Evolutionary conservation across 2,888 invertebrate species (phyloP), one percentile per base, ranked within the genome.

Genomic region (Beris chalybata): DNA sequence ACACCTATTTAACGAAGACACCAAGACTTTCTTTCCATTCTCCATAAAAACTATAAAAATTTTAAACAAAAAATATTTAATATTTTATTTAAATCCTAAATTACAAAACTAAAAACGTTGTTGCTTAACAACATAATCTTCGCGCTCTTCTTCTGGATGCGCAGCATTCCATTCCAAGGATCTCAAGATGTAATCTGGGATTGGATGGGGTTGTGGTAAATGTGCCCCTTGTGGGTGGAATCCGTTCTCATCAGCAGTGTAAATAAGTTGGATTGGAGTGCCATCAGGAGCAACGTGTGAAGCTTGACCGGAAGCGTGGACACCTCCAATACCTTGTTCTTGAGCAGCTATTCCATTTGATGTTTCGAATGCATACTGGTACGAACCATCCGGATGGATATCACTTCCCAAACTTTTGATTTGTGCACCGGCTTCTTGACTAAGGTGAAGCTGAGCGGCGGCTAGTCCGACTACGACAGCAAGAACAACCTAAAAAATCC

Each of bases 171-270:
- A 61, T 44, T 59, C 47, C 13, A 66, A 29, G 6, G 61, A 47
- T n/a, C 63, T 44, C 29, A 61, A 45, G 48, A 66, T 54, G 13
- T 44, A 30, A 4, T 61, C 61, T 22, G 66, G 66, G 7, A 63
- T 50, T 15, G 66, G 66, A 11, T 54, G 66, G n/a, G 61, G 44
- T 22, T 43, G 38, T 11, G 66, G 66, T 30, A 66, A 48, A 63
- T 66, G 66, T 31, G 52, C 44, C 2, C 66, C 61, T 47, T 47
- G 32, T 5, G 61, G 52, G 55, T 61, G 61, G 31, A 54, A 66
- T 29, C 66, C 66, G 29, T 30, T n/a, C 32, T 53, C 66, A 48
- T 66, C 66, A 54, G 66, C 66, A 12, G 52, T 61, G 9, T 54
- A 66, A 13, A 54, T 11, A 9, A 66, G 47, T 47, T 61, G 53